Evolutionary conservation across 2,888 invertebrate genomes (phyloP), one percentile per base, ranked within the genome.

Genomic region (Abrostola triplasia): DNA sequence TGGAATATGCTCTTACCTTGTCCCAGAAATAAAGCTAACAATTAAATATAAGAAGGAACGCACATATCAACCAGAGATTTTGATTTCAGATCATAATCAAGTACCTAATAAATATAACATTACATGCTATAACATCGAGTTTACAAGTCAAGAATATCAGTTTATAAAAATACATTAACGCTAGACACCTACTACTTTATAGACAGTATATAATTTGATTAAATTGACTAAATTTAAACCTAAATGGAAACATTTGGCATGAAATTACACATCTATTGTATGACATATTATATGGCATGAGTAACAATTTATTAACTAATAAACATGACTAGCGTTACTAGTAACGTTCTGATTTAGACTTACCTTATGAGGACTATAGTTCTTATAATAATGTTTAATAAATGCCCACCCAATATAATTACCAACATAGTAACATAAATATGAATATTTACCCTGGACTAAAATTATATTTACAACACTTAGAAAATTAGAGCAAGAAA

Each of bases 291-390:
- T 74, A 80, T 80, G 79, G 81, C 83, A 73, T 80, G 67, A 79
- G 63, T 76, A 80, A 73, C 75, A 70, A 72, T 78, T 77, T 75
- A 70, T 59, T 60, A 77, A 71, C 60, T 76, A 79, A 81, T 78
- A 78, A 67, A 79, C 73, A 79, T 88, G 88, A 88, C 88, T 88
- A 88, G 88, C 84, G 78, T 79, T 81, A 81, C 83, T 86, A 86
- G 86, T 84, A 86, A 86, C 84, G 77, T 79, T 75, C 75, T 70
- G 74, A 76, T 77, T 64, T 78, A 69, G 76, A 63, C 69, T 57
- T 70, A 77, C 41, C 24, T 62, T 64, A 77, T 63, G 67, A 75
- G 53, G 67, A 75, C 61, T 55, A 66, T 44, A 68, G 36, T 55
- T 67, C 60, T 61, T 59, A 55, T 37, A 70, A 47, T 48, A 58